A percentile compares a stretch with the other conserved stretches of the same genome.
phyloP scores from a whole-genome alignment of 2,888 invertebrate species.

The Pardosa pseudoannulata region DNA sequence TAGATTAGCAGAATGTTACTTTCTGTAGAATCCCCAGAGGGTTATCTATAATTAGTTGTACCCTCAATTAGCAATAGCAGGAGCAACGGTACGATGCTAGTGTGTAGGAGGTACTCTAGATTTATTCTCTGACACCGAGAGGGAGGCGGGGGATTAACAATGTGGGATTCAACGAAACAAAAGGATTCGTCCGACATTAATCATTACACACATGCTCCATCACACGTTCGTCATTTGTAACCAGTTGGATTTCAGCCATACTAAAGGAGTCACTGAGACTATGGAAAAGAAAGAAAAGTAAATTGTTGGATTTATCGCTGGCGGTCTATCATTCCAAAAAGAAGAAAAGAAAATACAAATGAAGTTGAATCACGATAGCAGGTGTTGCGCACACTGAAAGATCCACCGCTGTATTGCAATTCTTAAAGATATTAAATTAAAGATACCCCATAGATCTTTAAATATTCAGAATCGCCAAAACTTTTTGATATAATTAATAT shows the following conservation, averaged over 20 bases:
- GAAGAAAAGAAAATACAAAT: not conserved
- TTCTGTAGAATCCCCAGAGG: too few species aligned
- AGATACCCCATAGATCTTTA: too few species aligned
- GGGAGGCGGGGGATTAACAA: not conserved
- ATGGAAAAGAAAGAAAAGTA: too few species aligned
- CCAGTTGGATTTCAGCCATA: not conserved
- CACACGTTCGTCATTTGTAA: not conserved
- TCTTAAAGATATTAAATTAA: too few species aligned
- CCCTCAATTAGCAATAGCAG: not conserved
- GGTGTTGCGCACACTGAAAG: not conserved
- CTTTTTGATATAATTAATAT: too few species aligned
- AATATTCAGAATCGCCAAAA: too few species aligned
- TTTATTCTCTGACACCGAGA: not conserved
- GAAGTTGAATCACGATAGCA: not conserved
- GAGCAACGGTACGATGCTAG: not conserved
- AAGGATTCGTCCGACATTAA: not conserved
- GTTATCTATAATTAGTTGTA: not conserved
- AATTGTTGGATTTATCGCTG: not conserved
- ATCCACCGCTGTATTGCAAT: too few species aligned
- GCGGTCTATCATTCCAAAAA: not conserved
- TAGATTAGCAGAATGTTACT: too few species aligned
- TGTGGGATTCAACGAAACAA: not conserved
- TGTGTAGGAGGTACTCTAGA: not conserved
- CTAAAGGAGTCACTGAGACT: not conserved
- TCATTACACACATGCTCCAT: not conserved